Conservation (phyloP, 2,113 vertebrate genomes). For the Pholis gunnellus region DNA sequence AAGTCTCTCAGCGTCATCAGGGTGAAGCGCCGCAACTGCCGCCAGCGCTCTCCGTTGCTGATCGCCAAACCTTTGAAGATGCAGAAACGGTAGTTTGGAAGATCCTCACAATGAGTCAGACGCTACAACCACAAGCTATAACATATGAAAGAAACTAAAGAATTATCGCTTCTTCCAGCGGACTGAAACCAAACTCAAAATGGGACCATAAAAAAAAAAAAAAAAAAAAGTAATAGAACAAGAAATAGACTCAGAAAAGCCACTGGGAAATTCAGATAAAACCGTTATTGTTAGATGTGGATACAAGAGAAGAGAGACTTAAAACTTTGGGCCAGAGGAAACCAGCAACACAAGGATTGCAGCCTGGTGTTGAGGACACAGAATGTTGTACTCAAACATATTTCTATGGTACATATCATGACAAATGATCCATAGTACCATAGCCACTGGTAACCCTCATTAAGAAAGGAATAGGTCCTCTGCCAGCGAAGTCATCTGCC, state of each 20-base stretch:
- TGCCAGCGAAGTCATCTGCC: slow-evolving; percentile 79
- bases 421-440: slow-evolving; percentile 58
- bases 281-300: background rate
- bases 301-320: background rate
- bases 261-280: background rate
- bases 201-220: background rate
- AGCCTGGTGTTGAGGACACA: background rate
- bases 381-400: background rate
- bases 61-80: slow-evolving; percentile 64
- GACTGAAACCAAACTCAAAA: background rate
- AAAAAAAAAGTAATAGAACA: background rate
- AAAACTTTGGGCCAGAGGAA: background rate
- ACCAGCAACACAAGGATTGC: background rate
- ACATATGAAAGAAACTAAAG: background rate
- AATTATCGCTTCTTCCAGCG: background rate
- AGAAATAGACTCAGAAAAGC: background rate
- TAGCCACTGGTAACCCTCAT: slow-evolving; percentile 60
- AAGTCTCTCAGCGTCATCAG: slow-evolving; percentile 79
- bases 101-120: background rate
- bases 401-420: background rate
- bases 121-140: background rate
- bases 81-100: background rate
- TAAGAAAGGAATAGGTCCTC: slow-evolving; percentile 62
- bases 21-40: slow-evolving; percentile 77
- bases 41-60: slow-evolving; percentile 80